phyloP scores from a whole-genome alignment of 2,797 vertebrate genomes.

The Rhynchonycteris naso region DNA sequence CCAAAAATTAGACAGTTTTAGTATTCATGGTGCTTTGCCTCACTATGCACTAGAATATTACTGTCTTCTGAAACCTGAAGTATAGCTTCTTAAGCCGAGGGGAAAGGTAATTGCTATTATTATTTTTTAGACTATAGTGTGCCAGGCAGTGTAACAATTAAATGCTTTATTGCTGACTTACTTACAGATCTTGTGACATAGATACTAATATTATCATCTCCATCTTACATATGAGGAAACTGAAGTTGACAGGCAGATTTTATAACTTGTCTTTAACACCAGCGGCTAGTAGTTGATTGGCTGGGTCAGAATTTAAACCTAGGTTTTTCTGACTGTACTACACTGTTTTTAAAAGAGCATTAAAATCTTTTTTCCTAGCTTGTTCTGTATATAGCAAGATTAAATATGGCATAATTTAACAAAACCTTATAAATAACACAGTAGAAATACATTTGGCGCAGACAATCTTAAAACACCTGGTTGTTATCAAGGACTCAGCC shows the following conservation, averaged over 20 bases:
- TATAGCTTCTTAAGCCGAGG: background rate
- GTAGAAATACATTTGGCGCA: background rate
- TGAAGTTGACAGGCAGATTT: background rate
- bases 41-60: background rate
- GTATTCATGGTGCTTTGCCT: background rate
- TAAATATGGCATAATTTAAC: constrained; percentile 10
- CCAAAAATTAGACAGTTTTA: background rate
- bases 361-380: constrained; percentile 27
- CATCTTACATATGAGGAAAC: background rate
- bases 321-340: background rate
- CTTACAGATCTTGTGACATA: background rate
- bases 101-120: background rate
- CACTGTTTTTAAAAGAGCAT: background rate
- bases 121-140: background rate
- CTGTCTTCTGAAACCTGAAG: background rate
- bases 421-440: background rate
- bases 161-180: background rate
- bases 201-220: background rate
- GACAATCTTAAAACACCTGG: background rate
- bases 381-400: background rate
- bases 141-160: background rate
- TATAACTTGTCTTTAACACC: background rate
- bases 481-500: background rate
- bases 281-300: background rate
- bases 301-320: background rate